Base-by-base conservation (phyloP, 2,797 vertebrate genomes). In the Channa striata region DNA sequence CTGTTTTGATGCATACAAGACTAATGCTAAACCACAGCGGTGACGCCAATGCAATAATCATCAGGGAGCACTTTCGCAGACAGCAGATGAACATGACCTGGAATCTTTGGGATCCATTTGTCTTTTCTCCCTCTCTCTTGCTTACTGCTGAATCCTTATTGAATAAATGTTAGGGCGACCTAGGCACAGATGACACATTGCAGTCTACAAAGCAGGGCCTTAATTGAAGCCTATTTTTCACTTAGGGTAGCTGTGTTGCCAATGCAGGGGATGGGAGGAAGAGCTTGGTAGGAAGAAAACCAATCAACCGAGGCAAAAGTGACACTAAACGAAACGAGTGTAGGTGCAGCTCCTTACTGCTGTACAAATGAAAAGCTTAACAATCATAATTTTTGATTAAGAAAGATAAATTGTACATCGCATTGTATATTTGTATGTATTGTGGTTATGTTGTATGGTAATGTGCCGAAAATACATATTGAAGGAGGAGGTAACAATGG, bases 221-320 rank as follows among this genome's bases (percentile, higher is more conserved):
- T 92, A 92, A 93, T 88, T 90, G 89, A 87, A 86, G 72, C 61
- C 78, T 85, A 91, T 92, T 91, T 83, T 89, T 93, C 89, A 91
- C 77, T 74, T 64, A 63, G 69, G 77, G 78, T 81, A 20, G 78
- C 74, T 77, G 60, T 39, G 66, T 30, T 74, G 83, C 72, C 74
- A 47, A 49, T 44, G 77, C 58, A 34, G 47, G 78, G 65, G 63
- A 80, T 47, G 74, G 63, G 56, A 34, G 37, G 53, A 14, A 43
- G 73, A 72, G 59, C 52, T n/a, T 34, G 49, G 57, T 68, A 64
- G 60, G 25, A 74, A n/a, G 59, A n/a, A 70, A 84, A 74, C 44
- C 48, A 47, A 47, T 49, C 54, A 72, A 57, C 19, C n/a, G 43
- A 69, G 23, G 51, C 42, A 73, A 61, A 51, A 40, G 40, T 53